Conservation (phyloP, 2,888 invertebrate genomes). For the Troides aeacus region DNA sequence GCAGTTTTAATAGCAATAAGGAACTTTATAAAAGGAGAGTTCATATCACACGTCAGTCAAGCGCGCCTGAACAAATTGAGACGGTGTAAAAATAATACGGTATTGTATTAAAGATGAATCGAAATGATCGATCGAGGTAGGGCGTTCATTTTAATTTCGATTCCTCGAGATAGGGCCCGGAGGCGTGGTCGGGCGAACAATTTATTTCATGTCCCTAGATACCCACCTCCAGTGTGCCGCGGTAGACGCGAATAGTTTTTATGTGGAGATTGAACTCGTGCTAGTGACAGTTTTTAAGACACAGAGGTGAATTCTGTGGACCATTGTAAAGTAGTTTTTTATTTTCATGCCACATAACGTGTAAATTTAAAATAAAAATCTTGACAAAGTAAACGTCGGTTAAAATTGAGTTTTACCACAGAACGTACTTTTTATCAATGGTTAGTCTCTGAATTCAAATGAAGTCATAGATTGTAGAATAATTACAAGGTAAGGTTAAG, state of each 20-base stretch:
- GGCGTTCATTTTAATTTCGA: conserved; percentile 79
- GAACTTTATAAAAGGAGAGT: conserved; percentile 51
- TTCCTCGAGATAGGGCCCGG: conserved; percentile 65
- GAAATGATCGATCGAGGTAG: conserved; percentile 76
- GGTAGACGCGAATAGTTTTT: conserved; percentile 26
- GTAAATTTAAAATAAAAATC: too few species aligned
- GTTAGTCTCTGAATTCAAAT: too few species aligned
- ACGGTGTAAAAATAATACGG: conserved; percentile 71
- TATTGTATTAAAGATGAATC: conserved; percentile 74
- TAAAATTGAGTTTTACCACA: too few species aligned
- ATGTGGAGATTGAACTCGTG: conserved; percentile 22
- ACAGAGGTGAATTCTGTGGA: conserved; percentile 26
- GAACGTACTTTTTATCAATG: too few species aligned
- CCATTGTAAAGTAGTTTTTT: neutral
- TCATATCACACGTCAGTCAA: conserved; percentile 63
- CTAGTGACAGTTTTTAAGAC: conserved; percentile 32
- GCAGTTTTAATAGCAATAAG: conserved; percentile 47
- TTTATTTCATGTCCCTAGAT: conserved; percentile 75
- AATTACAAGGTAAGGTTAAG: too few species aligned
- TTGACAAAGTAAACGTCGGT: too few species aligned
- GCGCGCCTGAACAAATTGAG: conserved; percentile 66
- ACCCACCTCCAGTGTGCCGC: conserved; percentile 43
- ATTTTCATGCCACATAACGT: neutral
- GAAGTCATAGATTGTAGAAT: too few species aligned
- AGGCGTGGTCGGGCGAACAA: conserved; percentile 75